Evolutionary conservation across 2,113 vertebrate genomes (phyloP), one percentile per base, ranked within the genome.

Genomic region (Anoplopoma fimbria): DNA sequence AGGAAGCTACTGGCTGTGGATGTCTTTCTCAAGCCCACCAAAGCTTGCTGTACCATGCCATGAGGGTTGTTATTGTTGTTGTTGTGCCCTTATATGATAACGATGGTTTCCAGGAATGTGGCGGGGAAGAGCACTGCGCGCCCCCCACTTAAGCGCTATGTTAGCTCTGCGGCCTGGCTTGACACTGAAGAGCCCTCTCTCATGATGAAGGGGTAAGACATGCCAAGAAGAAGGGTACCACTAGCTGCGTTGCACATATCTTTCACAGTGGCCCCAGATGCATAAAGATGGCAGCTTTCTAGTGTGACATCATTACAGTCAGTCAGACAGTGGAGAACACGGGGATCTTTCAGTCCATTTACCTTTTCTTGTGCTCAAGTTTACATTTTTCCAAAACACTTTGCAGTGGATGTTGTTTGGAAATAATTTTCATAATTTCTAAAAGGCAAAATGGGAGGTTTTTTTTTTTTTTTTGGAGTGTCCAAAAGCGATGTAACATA

Each of bases 121-220:
- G 76, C 96, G 49, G 97, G 96, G 63, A 97, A 97, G 93, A 95
- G 87, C 1, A 90, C 94, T 31, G 83, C 78, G 10, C 96, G 97
- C 12, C 97, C 97, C 23, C 96, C 96, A 0, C 92, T 99, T 53
- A 97, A 98, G 49, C 95, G 97, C 8, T 97, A 97, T 91, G 93
- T 97, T 86, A 98, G 96, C 93, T 97, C 96, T 0, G 96, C 95
- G 25, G 93, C 96, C 88, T 98, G 97, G 96, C 91, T 96, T 6
- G 96, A 98, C 38, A 94, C 94, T 0, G 96, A 96, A 51, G 95
- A 96, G 14, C 94, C 96, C 31, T 90, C 91, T 27, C 47, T 90
- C 74, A 93, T 95, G 85, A 96, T 95, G 80, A 91, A 94, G 67
- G 96, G 96, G 98, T 99, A 96, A 96, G 97, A 94, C 83, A 74